Conservation (phyloP, 92 coral and sea anemone genomes). For the Muricea muricata region DNA sequence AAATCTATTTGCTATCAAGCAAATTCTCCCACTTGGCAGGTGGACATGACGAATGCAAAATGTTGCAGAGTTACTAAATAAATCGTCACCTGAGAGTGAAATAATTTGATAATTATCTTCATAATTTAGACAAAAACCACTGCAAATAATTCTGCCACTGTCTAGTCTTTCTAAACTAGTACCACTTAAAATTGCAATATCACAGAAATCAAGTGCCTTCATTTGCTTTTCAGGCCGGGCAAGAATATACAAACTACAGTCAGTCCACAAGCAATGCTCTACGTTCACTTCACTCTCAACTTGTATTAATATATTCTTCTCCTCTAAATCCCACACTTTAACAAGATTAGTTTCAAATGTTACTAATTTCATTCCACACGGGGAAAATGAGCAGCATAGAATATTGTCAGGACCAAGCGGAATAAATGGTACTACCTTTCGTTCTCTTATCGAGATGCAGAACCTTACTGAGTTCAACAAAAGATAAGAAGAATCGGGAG, state of each 20-base stretch:
- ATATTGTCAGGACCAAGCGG: neutral
- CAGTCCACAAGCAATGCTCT: neutral
- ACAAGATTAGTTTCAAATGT: neutral
- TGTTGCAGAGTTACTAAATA: neutral
- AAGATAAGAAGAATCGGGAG: neutral
- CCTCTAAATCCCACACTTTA: neutral
- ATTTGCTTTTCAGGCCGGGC: neutral
- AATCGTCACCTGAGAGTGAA: neutral
- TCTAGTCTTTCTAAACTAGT: neutral
- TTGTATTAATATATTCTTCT: neutral
- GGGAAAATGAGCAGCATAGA: neutral
- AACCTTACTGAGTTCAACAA: neutral
- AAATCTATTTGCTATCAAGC: too few species aligned
- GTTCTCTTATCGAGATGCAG: neutral
- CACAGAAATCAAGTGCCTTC: neutral
- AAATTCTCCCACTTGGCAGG: neutral
- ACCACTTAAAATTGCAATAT: neutral
- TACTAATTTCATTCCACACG: neutral
- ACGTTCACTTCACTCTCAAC: neutral
- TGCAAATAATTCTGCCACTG: neutral
- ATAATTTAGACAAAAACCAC: neutral
- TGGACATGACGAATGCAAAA: neutral
- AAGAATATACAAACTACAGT: neutral
- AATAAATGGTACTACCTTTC: neutral
- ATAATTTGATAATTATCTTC: neutral